Conservation (phyloP, 2,113 vertebrate species). For the Cromileptes altivelis region DNA sequence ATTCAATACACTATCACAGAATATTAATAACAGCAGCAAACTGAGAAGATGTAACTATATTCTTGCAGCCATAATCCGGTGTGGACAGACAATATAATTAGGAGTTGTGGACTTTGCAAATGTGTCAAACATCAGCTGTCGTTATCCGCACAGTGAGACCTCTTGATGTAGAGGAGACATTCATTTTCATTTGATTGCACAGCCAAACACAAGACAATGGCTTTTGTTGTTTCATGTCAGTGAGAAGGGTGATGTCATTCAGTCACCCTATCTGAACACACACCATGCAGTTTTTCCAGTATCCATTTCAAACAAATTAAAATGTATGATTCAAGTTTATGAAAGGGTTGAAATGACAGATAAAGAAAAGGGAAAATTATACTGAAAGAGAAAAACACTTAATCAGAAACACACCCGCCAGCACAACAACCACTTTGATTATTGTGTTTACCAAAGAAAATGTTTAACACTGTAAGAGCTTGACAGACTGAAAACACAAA, state of each 20-base stretch:
- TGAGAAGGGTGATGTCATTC: conserved; percentile 27
- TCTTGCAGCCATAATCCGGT: background rate
- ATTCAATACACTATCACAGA: background rate
- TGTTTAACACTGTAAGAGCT: background rate
- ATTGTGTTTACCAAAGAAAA: background rate
- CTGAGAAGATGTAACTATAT: background rate
- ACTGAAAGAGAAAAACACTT: background rate
- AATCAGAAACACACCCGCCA: background rate
- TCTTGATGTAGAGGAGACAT: background rate
- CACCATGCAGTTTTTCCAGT: background rate
- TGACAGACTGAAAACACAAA: background rate
- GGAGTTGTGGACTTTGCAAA: background rate
- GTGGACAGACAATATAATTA: too few relatives aligned
- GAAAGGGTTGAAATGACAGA: conserved; percentile 4
- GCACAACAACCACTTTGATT: conserved; percentile 25
- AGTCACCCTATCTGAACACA: background rate
- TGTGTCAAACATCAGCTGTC: background rate
- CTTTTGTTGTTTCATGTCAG: conserved; percentile 29
- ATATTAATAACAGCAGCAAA: background rate
- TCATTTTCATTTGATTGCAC: conserved; percentile 4
- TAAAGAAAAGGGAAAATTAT: background rate
- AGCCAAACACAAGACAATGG: conserved; percentile 33
- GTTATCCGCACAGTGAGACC: background rate
- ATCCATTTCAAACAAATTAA: background rate
- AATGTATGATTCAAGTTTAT: background rate